These are phyloP conservation scores for Megalonaias nervosa DNA, from an alignment of 1,140 invertebrate species.

Conservation along the genomic window DNA sequence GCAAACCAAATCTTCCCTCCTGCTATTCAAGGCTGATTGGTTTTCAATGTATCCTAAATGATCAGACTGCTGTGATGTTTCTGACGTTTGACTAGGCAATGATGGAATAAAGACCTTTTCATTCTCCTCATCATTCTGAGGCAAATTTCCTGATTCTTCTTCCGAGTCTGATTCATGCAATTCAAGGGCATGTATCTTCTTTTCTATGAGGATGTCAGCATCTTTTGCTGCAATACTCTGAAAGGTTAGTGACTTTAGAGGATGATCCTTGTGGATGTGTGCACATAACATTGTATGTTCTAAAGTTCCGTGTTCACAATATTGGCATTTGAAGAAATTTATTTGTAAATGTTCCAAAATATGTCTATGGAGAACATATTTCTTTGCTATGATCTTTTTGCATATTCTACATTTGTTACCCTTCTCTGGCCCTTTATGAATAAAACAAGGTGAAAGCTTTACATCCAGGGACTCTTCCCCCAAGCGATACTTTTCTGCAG, in stretches of 20 bases:
- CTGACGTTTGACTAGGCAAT: too few relatives aligned
- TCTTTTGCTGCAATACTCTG: too few relatives aligned
- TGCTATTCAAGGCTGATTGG: too few relatives aligned
- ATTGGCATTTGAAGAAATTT: constrained; percentile 30
- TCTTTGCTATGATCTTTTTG: constrained; percentile 31
- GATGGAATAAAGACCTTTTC: too few relatives aligned
- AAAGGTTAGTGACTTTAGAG: background rate
- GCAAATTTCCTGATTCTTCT: too few relatives aligned
- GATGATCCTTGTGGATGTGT: constrained; percentile 31
- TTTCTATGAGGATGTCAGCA: too few relatives aligned
- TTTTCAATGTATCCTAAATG: too few relatives aligned
- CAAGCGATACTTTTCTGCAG: constrained; percentile 14
- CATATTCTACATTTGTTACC: constrained; percentile 28
- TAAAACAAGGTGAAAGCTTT: constrained; percentile 18
- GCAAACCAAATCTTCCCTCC: too few relatives aligned
- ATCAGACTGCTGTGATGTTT: too few relatives aligned
- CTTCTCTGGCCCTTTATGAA: constrained; percentile 15
- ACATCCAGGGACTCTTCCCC: constrained; percentile 26
- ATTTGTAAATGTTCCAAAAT: constrained; percentile 30
- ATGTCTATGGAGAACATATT: constrained; percentile 34
- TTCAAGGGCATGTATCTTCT: too few relatives aligned
- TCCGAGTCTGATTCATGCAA: too few relatives aligned
- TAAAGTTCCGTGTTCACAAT: constrained; percentile 29
- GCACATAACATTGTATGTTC: constrained; percentile 23
- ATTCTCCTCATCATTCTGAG: too few relatives aligned